phyloP scores from a whole-genome alignment of 2,113 vertebrate genomes.

The Asarcornis scutulata region DNA sequence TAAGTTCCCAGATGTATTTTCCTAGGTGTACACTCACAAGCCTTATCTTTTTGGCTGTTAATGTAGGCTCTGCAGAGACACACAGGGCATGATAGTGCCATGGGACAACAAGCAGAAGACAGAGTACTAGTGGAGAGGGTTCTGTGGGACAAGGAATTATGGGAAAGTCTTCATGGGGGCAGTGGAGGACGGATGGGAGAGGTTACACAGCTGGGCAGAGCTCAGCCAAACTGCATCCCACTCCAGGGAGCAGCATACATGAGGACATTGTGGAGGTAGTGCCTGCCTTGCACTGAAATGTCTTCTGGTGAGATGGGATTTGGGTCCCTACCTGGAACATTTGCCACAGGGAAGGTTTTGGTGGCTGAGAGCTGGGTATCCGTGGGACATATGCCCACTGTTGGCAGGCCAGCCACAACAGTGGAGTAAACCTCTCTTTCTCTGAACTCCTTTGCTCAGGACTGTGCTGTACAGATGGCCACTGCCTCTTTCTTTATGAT shows the following conservation, averaged over 20 bases:
- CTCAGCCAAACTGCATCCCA: accelerated
- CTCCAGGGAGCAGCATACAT: background rate
- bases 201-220: background rate
- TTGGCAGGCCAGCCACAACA: background rate
- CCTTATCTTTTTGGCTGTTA: background rate
- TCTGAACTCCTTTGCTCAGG: background rate
- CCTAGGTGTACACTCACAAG: background rate
- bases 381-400: background rate
- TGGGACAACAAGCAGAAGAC: background rate
- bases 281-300: background rate
- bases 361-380: background rate
- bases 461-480: background rate
- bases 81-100: background rate
- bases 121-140: background rate
- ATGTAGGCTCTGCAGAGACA: background rate
- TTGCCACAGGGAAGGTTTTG: background rate
- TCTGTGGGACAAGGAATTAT: background rate
- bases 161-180: background rate
- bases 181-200: background rate
- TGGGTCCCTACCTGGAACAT: background rate
- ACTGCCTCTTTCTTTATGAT: background rate
- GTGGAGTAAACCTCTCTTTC: background rate
- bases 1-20: slow-evolving; percentile 52
- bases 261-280: background rate
- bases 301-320: background rate